Base-by-base conservation (phyloP, 2,888 invertebrate genomes). In the Pseudococcus viburni region DNA sequence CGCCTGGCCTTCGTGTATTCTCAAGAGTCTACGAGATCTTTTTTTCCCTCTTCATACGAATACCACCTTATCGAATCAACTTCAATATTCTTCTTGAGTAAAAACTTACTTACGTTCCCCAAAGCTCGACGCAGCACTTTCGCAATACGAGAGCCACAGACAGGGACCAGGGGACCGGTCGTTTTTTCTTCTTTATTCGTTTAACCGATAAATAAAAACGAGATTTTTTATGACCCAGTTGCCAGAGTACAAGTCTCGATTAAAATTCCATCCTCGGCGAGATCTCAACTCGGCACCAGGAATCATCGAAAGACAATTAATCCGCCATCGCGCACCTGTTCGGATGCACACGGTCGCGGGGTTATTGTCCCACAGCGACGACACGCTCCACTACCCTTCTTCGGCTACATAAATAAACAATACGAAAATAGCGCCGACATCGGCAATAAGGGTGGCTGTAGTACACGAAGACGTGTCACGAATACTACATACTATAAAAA, bases 11-110 rank as follows among this genome's bases (percentile, higher is more conserved):
- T 5, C 64, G 64, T 22, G 26, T 80, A 80, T 80, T 80, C 80
- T 80, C 80, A 19, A 80, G 80, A 80, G 80, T 42, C 42, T 80
- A 9, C n/a, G 26, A 33, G 26, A 33, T 42, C 42, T 80, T 73
- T 73, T 73, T 26, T 12, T 26, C 6, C 22, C 15, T 26, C n/a
- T 73, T 12, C 64, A 2, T 64, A 55, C 17, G 22, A 33, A 12
- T n/a, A 42, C 17, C 8, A 80, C 42, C 42, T 80, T 80, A 80
- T 42, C 80, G 42, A 80, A 80, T 80, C 80, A 80, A 80, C 80
- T 80, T 80, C 80, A 80, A 80, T 80, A 42, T 46, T 80, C 80
- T 39, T 80, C 42, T 12, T 2, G 68, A 73, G 33, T 73, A 19
- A 59, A 59, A 59, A 59, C 19, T n/a, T 17, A 55, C 55, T 55